Conservation (phyloP, 2,888 invertebrate species). For the Noctua janthe region DNA sequence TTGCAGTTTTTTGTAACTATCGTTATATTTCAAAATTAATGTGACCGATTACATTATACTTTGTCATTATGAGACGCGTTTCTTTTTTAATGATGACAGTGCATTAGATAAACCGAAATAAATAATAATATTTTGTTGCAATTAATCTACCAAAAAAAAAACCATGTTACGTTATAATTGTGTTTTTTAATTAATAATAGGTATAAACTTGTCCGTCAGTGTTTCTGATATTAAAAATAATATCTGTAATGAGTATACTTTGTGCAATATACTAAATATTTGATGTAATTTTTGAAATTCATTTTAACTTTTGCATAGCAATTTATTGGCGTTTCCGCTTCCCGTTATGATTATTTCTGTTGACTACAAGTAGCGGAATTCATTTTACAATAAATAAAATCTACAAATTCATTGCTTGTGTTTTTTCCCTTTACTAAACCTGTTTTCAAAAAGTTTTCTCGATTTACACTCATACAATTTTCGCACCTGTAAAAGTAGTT, state of each 20-base stretch:
- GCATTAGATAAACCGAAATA: not conserved
- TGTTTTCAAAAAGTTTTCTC: not conserved
- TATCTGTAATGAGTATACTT: constrained; percentile 47
- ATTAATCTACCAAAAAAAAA: constrained; percentile 6
- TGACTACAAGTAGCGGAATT: constrained; percentile 83
- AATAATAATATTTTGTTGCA: constrained; percentile 21
- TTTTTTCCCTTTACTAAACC: constrained; percentile 50
- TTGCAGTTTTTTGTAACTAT: constrained; percentile 48
- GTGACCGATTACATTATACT: not conserved
- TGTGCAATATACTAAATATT: constrained; percentile 66
- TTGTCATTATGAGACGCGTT: not conserved
- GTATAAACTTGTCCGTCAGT: constrained; percentile 27
- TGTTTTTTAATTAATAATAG: constrained; percentile 43
- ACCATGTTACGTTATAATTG: constrained; percentile 7
- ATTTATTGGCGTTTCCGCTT: constrained; percentile 76
- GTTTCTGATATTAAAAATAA: constrained; percentile 38
- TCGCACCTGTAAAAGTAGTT: not conserved
- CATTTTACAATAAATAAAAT: constrained; percentile 87
- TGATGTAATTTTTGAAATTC: constrained; percentile 59
- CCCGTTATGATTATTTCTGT: constrained; percentile 79
- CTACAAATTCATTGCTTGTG: constrained; percentile 75
- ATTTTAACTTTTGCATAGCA: constrained; percentile 80
- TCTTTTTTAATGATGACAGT: not conserved
- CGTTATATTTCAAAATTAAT: constrained; percentile 39
- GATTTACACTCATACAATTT: not conserved